Conservation (phyloP, 2,797 vertebrate species). For the Malacoraja senta region DNA sequence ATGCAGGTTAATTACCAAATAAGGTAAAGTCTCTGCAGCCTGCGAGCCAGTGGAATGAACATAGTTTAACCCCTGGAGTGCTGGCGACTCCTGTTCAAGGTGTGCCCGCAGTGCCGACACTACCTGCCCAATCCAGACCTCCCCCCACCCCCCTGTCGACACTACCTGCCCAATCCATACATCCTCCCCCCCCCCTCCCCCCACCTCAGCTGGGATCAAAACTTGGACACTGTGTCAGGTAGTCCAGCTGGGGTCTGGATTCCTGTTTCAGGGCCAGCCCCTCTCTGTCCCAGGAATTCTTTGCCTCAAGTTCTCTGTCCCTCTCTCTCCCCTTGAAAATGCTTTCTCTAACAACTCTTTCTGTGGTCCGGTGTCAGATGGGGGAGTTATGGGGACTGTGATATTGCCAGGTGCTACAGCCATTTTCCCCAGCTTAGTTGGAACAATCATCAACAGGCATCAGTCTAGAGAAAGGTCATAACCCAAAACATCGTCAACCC, state of each 20-base stretch:
- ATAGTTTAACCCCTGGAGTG: not conserved
- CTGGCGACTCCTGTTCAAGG: not conserved
- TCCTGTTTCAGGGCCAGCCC: not conserved
- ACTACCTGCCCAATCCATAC: no score
- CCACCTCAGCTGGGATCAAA: not conserved
- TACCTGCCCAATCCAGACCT: no score
- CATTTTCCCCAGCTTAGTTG: no score
- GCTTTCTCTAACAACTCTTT: not conserved
- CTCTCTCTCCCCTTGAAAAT: not conserved
- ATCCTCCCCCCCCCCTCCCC: no score
- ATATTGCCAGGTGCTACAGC: not conserved
- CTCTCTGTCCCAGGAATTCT: no score
- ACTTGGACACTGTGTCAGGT: not conserved
- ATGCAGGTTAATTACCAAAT: slow-evolving; percentile 23
- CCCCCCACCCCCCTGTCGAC: no score
- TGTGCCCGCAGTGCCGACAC: not conserved
- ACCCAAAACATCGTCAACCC: no score
- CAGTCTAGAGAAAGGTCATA: no score
- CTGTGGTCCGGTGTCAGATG: not conserved
- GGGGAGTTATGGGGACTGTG: not conserved
- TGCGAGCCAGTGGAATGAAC: not conserved
- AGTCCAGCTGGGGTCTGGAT: not conserved
- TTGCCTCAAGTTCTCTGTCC: no score
- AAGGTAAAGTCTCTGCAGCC: not conserved
- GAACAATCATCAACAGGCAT: no score